Conservation (phyloP, 35 echinoderm and acorn worm species). For the Apostichopus californicus region DNA sequence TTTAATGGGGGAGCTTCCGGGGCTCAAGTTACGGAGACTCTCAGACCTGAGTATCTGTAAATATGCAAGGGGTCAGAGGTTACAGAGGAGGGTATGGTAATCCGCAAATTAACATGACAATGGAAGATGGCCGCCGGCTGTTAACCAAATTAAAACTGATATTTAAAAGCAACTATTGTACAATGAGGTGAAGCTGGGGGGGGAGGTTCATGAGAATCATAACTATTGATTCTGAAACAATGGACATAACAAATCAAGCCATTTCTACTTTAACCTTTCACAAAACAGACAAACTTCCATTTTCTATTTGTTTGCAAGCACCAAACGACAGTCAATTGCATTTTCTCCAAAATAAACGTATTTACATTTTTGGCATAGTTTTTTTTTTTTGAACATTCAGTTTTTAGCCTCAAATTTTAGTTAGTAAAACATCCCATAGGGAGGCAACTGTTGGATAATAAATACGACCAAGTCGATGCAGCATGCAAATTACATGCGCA, state of each 20-base stretch:
- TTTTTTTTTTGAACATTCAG: neutral
- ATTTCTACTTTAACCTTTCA: too few relatives aligned
- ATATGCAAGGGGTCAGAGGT: constrained; percentile 42
- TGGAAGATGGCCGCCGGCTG: neutral
- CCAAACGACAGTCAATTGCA: neutral
- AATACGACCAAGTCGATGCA: neutral
- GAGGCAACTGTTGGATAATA: constrained; percentile 14
- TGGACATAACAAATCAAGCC: too few relatives aligned
- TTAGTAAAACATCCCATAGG: constrained; percentile 47
- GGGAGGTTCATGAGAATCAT: neutral
- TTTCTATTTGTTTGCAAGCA: neutral
- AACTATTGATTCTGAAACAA: too few relatives aligned
- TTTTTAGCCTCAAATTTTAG: neutral
- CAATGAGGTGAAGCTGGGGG: too few relatives aligned
- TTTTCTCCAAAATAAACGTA: neutral
- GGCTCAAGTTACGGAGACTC: constrained; percentile 83
- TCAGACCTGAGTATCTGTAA: constrained; percentile 75
- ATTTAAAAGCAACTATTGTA: too few relatives aligned
- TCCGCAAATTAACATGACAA: neutral
- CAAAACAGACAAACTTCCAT: too few relatives aligned
- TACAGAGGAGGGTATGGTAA: neutral
- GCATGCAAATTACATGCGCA: constrained; percentile 6
- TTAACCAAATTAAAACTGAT: neutral
- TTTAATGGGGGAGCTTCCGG: constrained; percentile 54
- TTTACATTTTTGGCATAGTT: constrained; percentile 34